Evolutionary conservation across 2,888 invertebrate species (phyloP).

Genomic region (Lacanobia oleracea): DNA sequence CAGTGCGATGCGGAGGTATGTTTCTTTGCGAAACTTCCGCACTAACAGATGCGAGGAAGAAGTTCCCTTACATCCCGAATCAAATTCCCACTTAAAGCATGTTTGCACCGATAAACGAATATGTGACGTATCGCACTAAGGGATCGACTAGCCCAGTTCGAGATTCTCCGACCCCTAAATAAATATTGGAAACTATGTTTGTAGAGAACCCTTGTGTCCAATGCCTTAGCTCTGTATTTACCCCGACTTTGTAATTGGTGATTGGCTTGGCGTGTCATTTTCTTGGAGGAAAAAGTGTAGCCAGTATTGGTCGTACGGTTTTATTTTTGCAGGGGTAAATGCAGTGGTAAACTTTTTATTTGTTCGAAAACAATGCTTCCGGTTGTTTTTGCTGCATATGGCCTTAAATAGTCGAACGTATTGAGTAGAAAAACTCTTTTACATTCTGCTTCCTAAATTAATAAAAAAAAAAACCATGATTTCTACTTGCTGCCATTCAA

Average conservation of each 20-base stretch:
- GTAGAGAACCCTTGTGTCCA: slow-evolving; percentile 62
- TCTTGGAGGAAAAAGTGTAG: slow-evolving; percentile 5
- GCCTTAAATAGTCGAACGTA: too few species aligned
- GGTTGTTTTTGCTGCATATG: too few species aligned
- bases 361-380: too few species aligned
- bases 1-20: not conserved
- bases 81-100: slow-evolving; percentile 65
- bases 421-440: too few species aligned
- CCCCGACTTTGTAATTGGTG: slow-evolving; percentile 61
- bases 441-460: too few species aligned
- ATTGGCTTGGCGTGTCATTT: slow-evolving; percentile 56
- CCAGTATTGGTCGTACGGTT: not conserved
- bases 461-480: too few species aligned
- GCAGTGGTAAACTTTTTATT: too few species aligned
- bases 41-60: not conserved
- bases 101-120: slow-evolving; percentile 78
- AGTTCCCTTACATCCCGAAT: not conserved
- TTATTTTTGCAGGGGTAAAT: not conserved
- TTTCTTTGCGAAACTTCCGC: not conserved
- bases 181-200: slow-evolving; percentile 77
- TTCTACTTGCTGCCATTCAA: too few species aligned
- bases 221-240: slow-evolving; percentile 64
- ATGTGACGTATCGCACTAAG: slow-evolving; percentile 76
- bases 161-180: slow-evolving; percentile 73
- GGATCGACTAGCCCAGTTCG: slow-evolving; percentile 70